Base-by-base conservation (phyloP, 2,888 invertebrate genomes). In the Diogma glabrata region DNA sequence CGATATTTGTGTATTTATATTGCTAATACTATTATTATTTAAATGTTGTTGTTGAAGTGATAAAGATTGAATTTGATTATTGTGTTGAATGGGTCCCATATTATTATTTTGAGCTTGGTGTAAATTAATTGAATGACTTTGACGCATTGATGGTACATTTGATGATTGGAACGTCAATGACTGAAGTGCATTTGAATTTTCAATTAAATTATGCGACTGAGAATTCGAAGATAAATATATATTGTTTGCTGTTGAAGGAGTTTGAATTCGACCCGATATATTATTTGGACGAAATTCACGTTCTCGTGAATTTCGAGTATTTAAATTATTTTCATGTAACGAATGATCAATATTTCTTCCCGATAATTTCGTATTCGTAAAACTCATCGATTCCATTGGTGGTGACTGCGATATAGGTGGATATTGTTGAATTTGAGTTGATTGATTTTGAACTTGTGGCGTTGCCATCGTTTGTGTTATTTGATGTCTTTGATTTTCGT, bases 11-110 rank as follows among this genome's bases (percentile, higher is more conserved):
- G 12, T 19, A 46, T 16, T 26, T 33, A 36, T 55, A 52, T 40
- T 47, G 51, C 40, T 40, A 30, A 23, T 33, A 19, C 40, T 33
- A 36, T 45, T 49, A 23, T 30, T 16, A 38, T 24, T 49, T 38
- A 59, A 52, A 47, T 56, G 52, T 47, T 57, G 58, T 43, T 56
- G 60, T 4, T 55, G 56, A 24, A 60, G 56, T n/a, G n/a, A n/a
- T n/a, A n/a, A n/a, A n/a, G 48, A 55, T 54, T 40, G 56, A 51
- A 49, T 53, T 52, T 54, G 59, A 61, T 54, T 53, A 60, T 56
- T 58, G 61, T 26, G 60, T 63, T 16, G 63, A 65, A 43, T 67
- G 64, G 59, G 38, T 23, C 38, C 10, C 9, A 5, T 33, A 10
- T 22, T 48, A 16, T 48, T 48, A 9, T 28, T n/a, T 14, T 48